phyloP scores from a whole-genome alignment of 2,113 vertebrate species.

The Chionis minor region DNA sequence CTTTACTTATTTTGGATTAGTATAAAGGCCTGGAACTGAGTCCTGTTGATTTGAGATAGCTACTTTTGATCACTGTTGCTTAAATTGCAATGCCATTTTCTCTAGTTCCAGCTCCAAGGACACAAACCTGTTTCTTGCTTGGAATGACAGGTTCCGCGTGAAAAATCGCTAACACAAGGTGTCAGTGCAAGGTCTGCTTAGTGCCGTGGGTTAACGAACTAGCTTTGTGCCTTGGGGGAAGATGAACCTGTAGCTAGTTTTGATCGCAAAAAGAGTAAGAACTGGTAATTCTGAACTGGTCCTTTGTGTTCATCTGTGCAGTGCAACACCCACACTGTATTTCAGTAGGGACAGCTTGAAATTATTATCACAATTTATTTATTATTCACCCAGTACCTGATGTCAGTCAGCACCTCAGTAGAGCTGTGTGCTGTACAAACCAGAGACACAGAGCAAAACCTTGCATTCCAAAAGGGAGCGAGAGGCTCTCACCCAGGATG shows the following conservation, averaged over 20 bases:
- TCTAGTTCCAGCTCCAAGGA: conserved; percentile 30
- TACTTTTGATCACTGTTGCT: conserved; percentile 60
- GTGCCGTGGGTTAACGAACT: not conserved
- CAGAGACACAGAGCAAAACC: not conserved
- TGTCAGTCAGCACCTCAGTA: not conserved
- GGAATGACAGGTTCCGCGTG: not conserved
- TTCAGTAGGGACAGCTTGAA: not conserved
- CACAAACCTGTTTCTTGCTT: not conserved
- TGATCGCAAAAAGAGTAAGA: conserved; percentile 15
- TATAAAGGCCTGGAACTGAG: conserved; percentile 35
- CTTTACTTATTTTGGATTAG: conserved; percentile 68
- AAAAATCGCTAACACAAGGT: not conserved
- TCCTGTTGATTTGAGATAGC: conserved; percentile 35
- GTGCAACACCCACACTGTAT: not conserved
- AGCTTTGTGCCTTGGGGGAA: not conserved
- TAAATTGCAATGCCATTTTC: conserved; percentile 59
- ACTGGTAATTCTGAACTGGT: not conserved
- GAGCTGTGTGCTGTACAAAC: not conserved
- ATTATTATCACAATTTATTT: not conserved
- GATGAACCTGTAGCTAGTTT: not conserved
- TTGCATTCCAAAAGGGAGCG: not conserved
- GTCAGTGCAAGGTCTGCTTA: not conserved
- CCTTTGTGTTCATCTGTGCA: not conserved
- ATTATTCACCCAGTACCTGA: not conserved
- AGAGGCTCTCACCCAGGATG: not conserved